Base-by-base conservation (phyloP, 35 echinoderm and acorn worm species). In the Ptychodera flava region DNA sequence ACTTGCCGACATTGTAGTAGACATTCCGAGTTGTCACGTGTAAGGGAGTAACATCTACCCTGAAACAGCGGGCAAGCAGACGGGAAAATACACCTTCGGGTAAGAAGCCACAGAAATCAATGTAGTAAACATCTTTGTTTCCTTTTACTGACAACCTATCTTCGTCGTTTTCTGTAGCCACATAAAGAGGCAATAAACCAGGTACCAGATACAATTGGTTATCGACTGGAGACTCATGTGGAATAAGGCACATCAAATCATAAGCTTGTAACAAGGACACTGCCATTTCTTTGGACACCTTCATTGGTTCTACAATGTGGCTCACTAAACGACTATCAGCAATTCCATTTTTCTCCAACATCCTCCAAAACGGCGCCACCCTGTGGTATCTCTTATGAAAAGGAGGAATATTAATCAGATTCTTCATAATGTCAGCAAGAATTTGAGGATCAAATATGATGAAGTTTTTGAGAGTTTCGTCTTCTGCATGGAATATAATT, bases 391-490 rank as follows among this genome's bases (percentile, higher is more conserved):
- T 35, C 32, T 82, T 81, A 36, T 35, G 38, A 22, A 0, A 37
- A 28, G 31, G 34, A 16, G 87, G 87, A 16, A 82, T 29, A 27
- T 82, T 53, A 6, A 82, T 38, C 22, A 89, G 34, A 31, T 38
- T 36, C 87, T 82, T 82, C 28, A 89, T 30, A 53, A 89, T 28
- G 37, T 89, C 87, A 28, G 82, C 87, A 22, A 89, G 33, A 31
- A 82, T 28, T 75, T 89, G 87, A 32, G 87, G 87, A 33, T 89
- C 80, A 29, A 80, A 81, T 29, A 89, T 75, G 12, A 89, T 79
- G 34, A 53, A 76, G 10, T 89, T 30, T 1, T 79, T 29, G 0
- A 89, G 37, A 16, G 82, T 1, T 15, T 82, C 87, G 75, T 89
- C 87, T 12, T 76, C 29, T 1, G 37, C 79, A 32, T 81, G 79